Evolutionary conservation across 2,888 invertebrate species (phyloP), one percentile per base, ranked within the genome.

Genomic region (Sminthurinus aureus): DNA sequence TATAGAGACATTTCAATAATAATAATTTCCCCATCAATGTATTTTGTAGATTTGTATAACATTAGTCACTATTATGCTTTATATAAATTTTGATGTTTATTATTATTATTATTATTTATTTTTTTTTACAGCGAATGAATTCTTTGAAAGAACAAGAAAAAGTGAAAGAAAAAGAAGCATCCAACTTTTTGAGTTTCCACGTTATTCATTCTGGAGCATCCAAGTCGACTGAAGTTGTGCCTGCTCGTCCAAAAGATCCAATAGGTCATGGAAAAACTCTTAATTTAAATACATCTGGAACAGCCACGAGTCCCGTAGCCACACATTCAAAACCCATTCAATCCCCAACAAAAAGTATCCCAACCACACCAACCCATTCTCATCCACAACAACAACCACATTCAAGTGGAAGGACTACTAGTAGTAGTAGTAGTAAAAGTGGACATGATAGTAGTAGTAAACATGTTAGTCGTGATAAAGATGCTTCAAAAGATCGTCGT

Each of bases 211-310:
- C 85, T 50, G 87, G 87, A 51, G 75, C 87, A 20, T 73, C 83
- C 0, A 86, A 86, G 58, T 88, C 88, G 2, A 88, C 88, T 0
- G 87, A 86, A 81, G 84, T 87, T 15, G 88, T 88, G 22, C 87
- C 88, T 22, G 84, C 86, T 0, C 85, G 85, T 83, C 87, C 84
- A 11, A 88, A 88, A 81, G 88, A 88, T 77, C 58, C 87, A 8
- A 84, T 86, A 1, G 73, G 82, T 8, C 22, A 86, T 20, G 66
- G 85, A 0, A 87, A 87, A 82, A 22, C 26, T 13, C 1, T 15
- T 0, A 15, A 15, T 64, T 38, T 22, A 24, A 13, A 13, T 13
- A 22, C 64, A 58, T 79, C 79, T 6, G 4, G 66, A 22, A 52
- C 82, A 67, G 20, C 81, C 38, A 74, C 74, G 22, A 67, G 73